phyloP scores from a whole-genome alignment of 2,113 vertebrate genomes.

The zebrafish (Danio rerio) region GRCz12tu NC_133176.1:20040501-20041000 shows the following conservation, averaged over 20 bases:
- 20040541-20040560: no score
- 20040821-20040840: constrained; percentile 38
- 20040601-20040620: no score
- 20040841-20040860: constrained; percentile 30
- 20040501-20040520: no score
- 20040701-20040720: no score
- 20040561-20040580: no score
- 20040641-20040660: no score
- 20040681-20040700: no score
- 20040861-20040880: neutral
- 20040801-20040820: neutral
- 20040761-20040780: neutral
- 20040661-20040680: no score
- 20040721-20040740: neutral
- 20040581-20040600: no score
- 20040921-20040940: constrained; percentile 37
- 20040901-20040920: constrained; percentile 30
- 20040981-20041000: constrained; percentile 19
- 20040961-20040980: constrained; percentile 21
- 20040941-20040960: neutral
- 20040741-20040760: constrained; percentile 27
- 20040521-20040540: no score
- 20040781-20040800: neutral
- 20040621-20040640: no score
- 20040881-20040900: neutral